Conservation (phyloP, 1,140 invertebrate species). For the Pogonomyrmex barbatus region DNA sequence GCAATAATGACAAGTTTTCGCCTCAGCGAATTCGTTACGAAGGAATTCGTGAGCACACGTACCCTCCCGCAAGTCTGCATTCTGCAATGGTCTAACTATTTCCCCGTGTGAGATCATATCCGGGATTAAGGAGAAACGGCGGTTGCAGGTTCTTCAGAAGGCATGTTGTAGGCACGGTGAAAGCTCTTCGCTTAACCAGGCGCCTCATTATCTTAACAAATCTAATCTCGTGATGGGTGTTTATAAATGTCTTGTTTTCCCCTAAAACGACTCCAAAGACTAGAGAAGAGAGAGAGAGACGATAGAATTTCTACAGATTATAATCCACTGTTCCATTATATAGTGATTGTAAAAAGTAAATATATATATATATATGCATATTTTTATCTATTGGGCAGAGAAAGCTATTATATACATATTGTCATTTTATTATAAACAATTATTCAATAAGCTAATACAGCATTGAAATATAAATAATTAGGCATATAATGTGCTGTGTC, state of each 20-base stretch:
- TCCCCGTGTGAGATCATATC: conserved; percentile 75
- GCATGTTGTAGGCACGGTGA: conserved; percentile 67
- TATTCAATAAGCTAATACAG: neutral
- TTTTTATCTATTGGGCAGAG: neutral
- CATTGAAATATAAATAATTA: neutral
- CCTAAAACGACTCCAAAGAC: conserved; percentile 71
- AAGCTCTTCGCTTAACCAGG: conserved; percentile 77
- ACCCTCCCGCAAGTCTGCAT: conserved; percentile 47
- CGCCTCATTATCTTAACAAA: conserved; percentile 86
- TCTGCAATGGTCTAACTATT: conserved; percentile 55
- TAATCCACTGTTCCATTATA: conserved; percentile 42
- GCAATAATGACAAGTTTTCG: conserved; percentile 40
- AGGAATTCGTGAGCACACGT: conserved; percentile 57
- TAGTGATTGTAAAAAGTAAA: conserved; percentile 25
- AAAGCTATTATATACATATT: conserved; percentile 1
- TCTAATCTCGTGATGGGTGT: conserved; percentile 86
- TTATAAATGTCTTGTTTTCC: conserved; percentile 87
- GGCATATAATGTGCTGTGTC: no score
- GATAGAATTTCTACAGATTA: conserved; percentile 54
- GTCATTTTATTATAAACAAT: neutral
- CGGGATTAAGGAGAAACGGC: conserved; percentile 81
- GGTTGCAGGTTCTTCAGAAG: conserved; percentile 72
- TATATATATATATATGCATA: neutral
- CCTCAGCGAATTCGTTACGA: conserved; percentile 64
- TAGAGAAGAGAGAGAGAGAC: conserved; percentile 49